Base-by-base conservation (phyloP, 2,113 vertebrate species). In the Phalacrocorax aristotelis region DNA sequence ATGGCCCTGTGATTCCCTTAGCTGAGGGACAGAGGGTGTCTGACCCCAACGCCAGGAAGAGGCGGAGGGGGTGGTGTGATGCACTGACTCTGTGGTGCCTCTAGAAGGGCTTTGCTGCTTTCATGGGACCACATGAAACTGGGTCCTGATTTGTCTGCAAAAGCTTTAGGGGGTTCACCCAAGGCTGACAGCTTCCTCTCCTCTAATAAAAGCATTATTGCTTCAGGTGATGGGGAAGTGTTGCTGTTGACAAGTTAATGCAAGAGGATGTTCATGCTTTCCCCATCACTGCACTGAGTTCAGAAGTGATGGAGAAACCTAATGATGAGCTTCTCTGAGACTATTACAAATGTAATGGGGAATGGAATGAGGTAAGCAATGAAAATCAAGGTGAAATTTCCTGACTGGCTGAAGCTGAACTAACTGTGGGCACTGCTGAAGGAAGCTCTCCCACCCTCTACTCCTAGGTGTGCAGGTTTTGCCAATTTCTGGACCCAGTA, bases 331-430 rank as follows among this genome's bases (percentile, higher is more conserved):
- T 92, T 69, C 77, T 65, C 81, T 30, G 57, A 89, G 83, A 86
- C 52, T 91, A 95, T 92, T 92, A 82, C 93, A 65, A 49, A 84
- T 48, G 72, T 75, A 83, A 83, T 70, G 44, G 71, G 30, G 42
- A 94, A 86, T 32, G 58, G 71, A 83, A 92, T 77, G 86, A 88
- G 38, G 36, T 89, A 93, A 93, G n/a, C 79, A 49, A 18, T 26
- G 72, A 96, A 94, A 88, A 70, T 46, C 68, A 65, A 77, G 68
- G 95, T 72, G 82, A 88, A 90, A 90, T 90, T 89, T 95, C 87
- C 58, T 0, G 3, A 21, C 48, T 70, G 86, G 72, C 34, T 94
- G 81, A 75, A 87, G 76, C 76, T 69, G 93, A 95, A 78, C 86
- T 81, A 90, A 77, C 55, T 69, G 46, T 83, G 77, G n/a, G 51